phyloP scores from a whole-genome alignment of 2,797 vertebrate species.

The Channa striata region DNA sequence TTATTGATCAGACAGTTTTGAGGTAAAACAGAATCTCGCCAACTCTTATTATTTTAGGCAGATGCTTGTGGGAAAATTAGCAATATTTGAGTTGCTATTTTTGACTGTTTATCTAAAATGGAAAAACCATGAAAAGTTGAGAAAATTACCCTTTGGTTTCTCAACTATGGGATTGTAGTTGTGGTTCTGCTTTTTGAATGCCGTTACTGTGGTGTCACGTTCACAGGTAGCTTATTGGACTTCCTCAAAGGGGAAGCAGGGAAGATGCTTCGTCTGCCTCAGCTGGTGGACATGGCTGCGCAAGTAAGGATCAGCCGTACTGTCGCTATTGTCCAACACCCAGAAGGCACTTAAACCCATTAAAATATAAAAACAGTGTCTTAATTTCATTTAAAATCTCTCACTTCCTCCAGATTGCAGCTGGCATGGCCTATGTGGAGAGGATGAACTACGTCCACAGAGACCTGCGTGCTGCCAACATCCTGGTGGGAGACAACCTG shows the following conservation, averaged over 20 bases:
- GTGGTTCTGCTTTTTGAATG: neutral
- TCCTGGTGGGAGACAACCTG: constrained; percentile 95
- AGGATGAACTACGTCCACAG: constrained; percentile 98
- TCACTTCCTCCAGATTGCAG: constrained; percentile 87
- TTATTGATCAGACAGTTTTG: neutral
- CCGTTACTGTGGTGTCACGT: neutral
- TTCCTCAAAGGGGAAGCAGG: constrained; percentile 96
- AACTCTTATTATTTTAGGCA: neutral
- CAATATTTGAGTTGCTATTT: neutral
- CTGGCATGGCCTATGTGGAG: constrained; percentile 97
- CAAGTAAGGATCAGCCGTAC: constrained; percentile 84
- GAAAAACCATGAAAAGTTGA: neutral
- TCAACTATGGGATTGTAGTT: neutral
- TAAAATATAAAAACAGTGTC: neutral
- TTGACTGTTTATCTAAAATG: neutral
- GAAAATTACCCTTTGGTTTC: neutral
- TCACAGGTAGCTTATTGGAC: constrained; percentile 93
- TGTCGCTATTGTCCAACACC: neutral
- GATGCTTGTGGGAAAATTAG: neutral
- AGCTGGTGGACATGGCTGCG: constrained; percentile 96
- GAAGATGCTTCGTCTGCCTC: constrained; percentile 93
- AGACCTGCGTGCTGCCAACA: constrained; percentile 96
- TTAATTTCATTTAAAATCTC: neutral
- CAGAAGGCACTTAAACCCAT: neutral
- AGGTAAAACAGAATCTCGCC: neutral